A percentile compares a stretch with the other conserved stretches of the same genome.
phyloP scores from a whole-genome alignment of 2,113 vertebrate genomes.

The Ctenodactylus gundi region DNA sequence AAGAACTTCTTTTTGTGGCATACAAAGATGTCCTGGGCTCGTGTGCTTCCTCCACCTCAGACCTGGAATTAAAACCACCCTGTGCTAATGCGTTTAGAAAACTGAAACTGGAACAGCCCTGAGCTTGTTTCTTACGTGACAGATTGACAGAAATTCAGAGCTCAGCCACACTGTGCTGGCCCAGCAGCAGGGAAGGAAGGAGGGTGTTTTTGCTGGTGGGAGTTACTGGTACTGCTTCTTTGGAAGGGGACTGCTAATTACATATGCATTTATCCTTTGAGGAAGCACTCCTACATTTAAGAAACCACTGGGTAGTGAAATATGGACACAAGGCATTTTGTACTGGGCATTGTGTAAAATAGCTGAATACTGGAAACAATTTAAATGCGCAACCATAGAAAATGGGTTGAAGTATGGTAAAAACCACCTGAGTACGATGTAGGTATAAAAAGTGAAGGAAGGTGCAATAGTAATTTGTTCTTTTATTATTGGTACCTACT shows the following conservation, averaged over 20 bases:
- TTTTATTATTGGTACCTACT: neutral
- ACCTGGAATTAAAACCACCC: slow-evolving; percentile 21
- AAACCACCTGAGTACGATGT: neutral
- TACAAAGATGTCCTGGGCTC: neutral
- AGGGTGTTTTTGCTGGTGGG: neutral
- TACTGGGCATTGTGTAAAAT: neutral
- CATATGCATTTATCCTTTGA: neutral
- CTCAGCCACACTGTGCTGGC: neutral
- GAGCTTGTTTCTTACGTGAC: slow-evolving; percentile 8
- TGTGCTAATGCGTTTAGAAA: neutral
- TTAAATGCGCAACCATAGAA: neutral
- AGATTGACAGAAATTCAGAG: neutral
- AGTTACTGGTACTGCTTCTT: slow-evolving; percentile 29
- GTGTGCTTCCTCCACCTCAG: neutral
- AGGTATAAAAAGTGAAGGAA: neutral
- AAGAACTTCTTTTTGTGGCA: neutral
- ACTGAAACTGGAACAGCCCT: slow-evolving; percentile 6
- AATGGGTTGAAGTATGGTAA: neutral
- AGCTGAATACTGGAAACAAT: neutral
- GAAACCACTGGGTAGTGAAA: neutral
- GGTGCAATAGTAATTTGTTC: neutral
- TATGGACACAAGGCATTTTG: neutral
- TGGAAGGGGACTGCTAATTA: slow-evolving; percentile 22
- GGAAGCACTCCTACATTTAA: neutral
- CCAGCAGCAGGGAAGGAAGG: neutral